These are phyloP conservation scores for Galerucella calmariensis DNA, from an alignment of 2,888 invertebrate genomes.

Conservation along the genomic window DNA sequence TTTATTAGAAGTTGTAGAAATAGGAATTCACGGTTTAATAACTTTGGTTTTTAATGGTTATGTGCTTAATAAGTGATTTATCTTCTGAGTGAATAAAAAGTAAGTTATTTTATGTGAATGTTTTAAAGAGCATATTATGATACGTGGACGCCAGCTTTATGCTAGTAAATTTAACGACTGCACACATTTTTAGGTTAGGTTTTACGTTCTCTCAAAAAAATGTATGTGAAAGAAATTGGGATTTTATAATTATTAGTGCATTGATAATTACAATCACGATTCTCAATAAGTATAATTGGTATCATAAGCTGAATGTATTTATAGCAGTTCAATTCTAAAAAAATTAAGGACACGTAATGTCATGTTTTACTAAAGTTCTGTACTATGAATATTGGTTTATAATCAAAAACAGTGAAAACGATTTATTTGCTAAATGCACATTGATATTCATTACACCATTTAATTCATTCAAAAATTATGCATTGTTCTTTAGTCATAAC, in stretches of 20 bases:
- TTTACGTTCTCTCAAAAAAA: conserved; percentile 15
- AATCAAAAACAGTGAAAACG: neutral
- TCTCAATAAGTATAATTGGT: neutral
- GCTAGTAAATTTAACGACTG: conserved; percentile 17
- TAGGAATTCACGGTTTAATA: conserved; percentile 16
- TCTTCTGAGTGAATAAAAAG: conserved; percentile 21
- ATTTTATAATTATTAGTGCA: neutral
- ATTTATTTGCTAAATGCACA: neutral
- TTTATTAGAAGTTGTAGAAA: neutral
- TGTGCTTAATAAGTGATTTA: conserved; percentile 25
- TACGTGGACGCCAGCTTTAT: conserved; percentile 21
- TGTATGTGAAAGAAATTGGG: neutral
- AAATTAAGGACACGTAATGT: conserved; percentile 4
- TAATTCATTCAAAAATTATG: no score
- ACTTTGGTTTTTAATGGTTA: conserved; percentile 24
- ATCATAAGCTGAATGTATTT: neutral
- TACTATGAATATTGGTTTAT: neutral
- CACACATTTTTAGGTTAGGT: conserved; percentile 27
- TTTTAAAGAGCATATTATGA: neutral
- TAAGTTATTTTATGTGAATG: conserved; percentile 12
- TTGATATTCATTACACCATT: neutral
- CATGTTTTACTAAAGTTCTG: neutral
- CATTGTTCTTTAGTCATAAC: no score
- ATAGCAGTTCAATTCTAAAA: neutral
- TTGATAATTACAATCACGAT: neutral